Percentiles rank a stretch among this genome's conserved stretches.
These are phyloP conservation scores for Melinaea marsaeus DNA, from an alignment of 2,888 invertebrate genomes.

Conservation along the genomic window DNA sequence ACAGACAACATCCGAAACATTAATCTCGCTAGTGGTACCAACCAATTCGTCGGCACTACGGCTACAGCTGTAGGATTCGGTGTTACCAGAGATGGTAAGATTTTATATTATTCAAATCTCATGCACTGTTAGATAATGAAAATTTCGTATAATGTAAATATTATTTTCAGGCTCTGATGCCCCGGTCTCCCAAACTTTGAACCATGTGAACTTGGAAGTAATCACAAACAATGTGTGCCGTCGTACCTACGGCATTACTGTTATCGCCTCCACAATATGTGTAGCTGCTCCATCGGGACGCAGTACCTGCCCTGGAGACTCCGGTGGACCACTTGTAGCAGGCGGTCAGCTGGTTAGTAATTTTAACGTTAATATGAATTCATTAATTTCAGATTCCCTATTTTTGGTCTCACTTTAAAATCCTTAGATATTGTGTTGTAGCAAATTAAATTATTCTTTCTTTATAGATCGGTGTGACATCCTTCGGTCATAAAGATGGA, in stretches of 20 bases:
- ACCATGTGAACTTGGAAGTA: constrained; percentile 38
- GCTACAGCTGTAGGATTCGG: constrained; percentile 43
- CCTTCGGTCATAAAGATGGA: not conserved
- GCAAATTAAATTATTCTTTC: not conserved
- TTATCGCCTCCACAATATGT: constrained; percentile 50
- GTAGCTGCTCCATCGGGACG: constrained; percentile 43
- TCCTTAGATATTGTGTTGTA: too few species aligned
- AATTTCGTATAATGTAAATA: not conserved
- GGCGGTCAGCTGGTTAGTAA: constrained; percentile 8
- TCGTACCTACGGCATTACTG: constrained; percentile 42
- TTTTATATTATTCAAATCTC: not conserved
- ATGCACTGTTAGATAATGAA: too few species aligned
- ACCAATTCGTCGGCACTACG: constrained; percentile 36
- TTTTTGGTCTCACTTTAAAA: too few species aligned
- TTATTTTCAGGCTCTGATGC: constrained; percentile 14
- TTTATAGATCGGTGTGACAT: not conserved
- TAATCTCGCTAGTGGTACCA: constrained; percentile 34
- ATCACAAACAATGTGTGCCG: constrained; percentile 53
- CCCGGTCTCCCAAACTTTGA: constrained; percentile 18
- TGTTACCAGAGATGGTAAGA: constrained; percentile 33
- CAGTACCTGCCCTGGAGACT: constrained; percentile 56
- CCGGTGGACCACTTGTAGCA: constrained; percentile 44
- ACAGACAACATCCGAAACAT: constrained; percentile 40
- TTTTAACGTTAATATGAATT: not conserved
- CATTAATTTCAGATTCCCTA: too few species aligned